phyloP scores from a whole-genome alignment of 2,888 invertebrate genomes.

The Brachypalpus laphriformis region DNA sequence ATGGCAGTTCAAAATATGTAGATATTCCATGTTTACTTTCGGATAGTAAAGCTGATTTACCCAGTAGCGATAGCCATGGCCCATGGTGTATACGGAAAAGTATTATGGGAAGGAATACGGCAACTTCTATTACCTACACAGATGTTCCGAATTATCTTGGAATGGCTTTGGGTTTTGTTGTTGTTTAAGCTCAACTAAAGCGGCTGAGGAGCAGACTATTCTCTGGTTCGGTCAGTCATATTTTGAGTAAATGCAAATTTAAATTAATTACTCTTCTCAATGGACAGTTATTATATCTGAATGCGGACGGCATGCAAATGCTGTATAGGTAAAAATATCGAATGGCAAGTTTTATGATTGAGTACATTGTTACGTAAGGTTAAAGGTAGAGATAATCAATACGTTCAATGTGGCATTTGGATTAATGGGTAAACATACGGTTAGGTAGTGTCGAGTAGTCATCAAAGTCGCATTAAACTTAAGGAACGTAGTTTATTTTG shows the following conservation, averaged over 20 bases:
- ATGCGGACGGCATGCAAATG: not conserved
- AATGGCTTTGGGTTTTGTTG: not conserved
- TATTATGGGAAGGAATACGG: constrained; percentile 10
- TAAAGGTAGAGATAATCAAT: not conserved
- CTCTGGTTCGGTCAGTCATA: not conserved
- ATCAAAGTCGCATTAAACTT: too few species aligned
- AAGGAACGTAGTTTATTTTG: too few species aligned
- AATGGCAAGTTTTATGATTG: not conserved
- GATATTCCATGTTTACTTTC: constrained; percentile 8
- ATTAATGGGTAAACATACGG: too few species aligned
- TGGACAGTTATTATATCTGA: not conserved
- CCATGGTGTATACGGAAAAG: not conserved
- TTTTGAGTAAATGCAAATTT: constrained; percentile 18
- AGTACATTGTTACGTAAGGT: not conserved
- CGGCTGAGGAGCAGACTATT: not conserved
- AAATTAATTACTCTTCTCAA: constrained; percentile 12
- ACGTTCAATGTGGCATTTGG: too few species aligned
- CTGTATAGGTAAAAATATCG: not conserved
- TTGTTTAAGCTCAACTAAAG: not conserved
- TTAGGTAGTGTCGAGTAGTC: too few species aligned
- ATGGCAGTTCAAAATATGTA: not conserved
- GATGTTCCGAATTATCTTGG: constrained; percentile 22
- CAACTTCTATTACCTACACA: constrained; percentile 31
- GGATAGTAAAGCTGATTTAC: constrained; percentile 25
- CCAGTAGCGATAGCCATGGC: not conserved